These are phyloP conservation scores for Maniola jurtina DNA, from an alignment of 1,140 invertebrate species.

Conservation along the genomic window DNA sequence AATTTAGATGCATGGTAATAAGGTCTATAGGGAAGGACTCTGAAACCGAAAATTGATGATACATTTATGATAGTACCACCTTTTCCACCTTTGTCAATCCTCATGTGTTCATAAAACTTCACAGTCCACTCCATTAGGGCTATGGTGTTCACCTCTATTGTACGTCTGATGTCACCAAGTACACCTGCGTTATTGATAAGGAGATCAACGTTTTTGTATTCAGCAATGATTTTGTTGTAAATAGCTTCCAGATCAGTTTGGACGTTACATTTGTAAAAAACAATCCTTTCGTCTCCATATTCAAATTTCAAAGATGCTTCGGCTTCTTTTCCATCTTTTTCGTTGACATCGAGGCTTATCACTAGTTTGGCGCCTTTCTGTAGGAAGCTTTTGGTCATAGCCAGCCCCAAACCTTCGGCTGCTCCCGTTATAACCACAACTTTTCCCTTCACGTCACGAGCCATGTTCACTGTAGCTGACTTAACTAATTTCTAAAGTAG, in stretches of 20 bases:
- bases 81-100: conserved; percentile 79
- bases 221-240: conserved; percentile 58
- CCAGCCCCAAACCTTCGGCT: conserved; percentile 46
- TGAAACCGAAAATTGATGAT: conserved; percentile 81
- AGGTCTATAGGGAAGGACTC: conserved; percentile 79
- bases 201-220: conserved; percentile 78
- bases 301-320: conserved; percentile 29
- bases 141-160: conserved; percentile 50
- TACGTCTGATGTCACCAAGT: conserved; percentile 72
- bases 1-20: conserved; percentile 85
- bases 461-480: background rate
- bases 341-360: conserved; percentile 65
- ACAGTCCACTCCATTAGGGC: conserved; percentile 51
- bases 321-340: conserved; percentile 43
- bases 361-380: conserved; percentile 42
- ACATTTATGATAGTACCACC: conserved; percentile 84
- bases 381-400: conserved; percentile 44
- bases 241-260: conserved; percentile 66
- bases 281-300: conserved; percentile 64
- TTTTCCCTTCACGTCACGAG: conserved; percentile 29
- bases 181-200: conserved; percentile 82
- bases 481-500: no score
- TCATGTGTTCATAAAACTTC: conserved; percentile 73
- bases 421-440: conserved; percentile 49
- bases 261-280: conserved; percentile 77